These are phyloP conservation scores for Nymphicus hollandicus DNA, from an alignment of 2,113 vertebrate genomes.

Conservation along the genomic window DNA sequence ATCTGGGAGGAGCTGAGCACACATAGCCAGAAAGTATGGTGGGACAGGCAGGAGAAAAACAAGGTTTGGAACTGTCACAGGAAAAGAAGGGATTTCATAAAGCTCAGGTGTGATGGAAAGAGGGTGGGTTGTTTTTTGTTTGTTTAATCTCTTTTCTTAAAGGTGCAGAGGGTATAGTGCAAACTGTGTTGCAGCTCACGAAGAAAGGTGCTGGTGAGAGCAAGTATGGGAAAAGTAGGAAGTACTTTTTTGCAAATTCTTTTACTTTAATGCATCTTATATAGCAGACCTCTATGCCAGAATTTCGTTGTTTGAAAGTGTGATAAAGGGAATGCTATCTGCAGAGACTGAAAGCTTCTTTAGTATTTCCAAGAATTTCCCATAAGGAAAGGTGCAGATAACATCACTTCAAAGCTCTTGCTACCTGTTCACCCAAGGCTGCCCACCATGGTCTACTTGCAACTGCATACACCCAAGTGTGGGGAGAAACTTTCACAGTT, in stretches of 20 bases:
- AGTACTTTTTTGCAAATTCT: not conserved
- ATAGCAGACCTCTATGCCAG: not conserved
- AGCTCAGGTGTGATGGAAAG: not conserved
- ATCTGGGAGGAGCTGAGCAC: not conserved
- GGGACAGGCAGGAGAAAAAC: not conserved
- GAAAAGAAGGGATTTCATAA: not conserved
- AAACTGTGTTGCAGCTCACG: not conserved
- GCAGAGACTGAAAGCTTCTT: not conserved
- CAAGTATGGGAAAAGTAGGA: not conserved
- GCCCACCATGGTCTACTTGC: not conserved
- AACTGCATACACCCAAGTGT: not conserved
- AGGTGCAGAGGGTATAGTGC: not conserved
- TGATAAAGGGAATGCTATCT: not conserved
- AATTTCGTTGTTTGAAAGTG: not conserved
- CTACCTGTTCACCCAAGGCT: not conserved
- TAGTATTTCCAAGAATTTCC: not conserved
- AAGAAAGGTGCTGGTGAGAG: not conserved
- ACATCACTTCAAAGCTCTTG: not conserved
- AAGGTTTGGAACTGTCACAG: not conserved
- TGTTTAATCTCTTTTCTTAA: not conserved
- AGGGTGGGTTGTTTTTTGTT: not conserved
- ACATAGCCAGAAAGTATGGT: not conserved
- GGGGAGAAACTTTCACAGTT: not conserved
- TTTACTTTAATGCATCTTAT: not conserved
- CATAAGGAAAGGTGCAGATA: not conserved